A percentile compares a stretch with the other conserved stretches of the same genome.
Evolutionary conservation across 2,797 vertebrate genomes (phyloP).

Genomic region (Gallirallus australis): DNA sequence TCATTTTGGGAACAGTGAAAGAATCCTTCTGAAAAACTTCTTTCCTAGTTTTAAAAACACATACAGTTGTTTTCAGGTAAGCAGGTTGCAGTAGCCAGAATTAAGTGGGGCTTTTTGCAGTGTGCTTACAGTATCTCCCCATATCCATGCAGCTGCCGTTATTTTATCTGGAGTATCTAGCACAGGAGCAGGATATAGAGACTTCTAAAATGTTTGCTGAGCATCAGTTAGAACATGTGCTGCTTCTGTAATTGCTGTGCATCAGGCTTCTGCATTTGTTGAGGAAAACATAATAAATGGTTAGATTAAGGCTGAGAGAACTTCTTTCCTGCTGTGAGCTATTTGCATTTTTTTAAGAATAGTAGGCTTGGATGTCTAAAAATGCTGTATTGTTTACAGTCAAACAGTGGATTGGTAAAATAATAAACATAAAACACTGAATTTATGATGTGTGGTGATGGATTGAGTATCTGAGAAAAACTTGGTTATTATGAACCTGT

Average conservation of each 20-base stretch:
- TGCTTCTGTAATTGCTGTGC: neutral
- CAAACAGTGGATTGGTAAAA: constrained; percentile 54
- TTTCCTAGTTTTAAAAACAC: neutral
- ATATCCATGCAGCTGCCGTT: neutral
- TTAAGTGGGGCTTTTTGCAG: neutral
- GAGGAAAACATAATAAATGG: neutral
- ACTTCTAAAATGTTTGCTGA: constrained; percentile 6
- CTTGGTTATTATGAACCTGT: constrained; percentile 40
- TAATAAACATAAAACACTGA: constrained; percentile 61
- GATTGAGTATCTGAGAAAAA: constrained; percentile 51
- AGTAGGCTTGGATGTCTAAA: neutral
- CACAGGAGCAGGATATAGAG: neutral
- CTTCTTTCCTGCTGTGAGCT: neutral
- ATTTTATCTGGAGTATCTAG: neutral
- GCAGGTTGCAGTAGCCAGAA: neutral
- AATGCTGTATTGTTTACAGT: constrained; percentile 50
- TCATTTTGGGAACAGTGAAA: neutral
- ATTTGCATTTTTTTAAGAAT: neutral
- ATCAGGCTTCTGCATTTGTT: neutral
- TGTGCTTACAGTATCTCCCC: neutral
- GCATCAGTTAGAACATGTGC: neutral
- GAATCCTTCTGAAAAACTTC: neutral
- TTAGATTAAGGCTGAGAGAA: neutral
- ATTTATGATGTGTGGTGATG: constrained; percentile 50
- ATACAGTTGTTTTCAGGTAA: neutral